Evolutionary conservation across 2,113 vertebrate species (phyloP).

Genomic region (Coracopsis vasa): DNA sequence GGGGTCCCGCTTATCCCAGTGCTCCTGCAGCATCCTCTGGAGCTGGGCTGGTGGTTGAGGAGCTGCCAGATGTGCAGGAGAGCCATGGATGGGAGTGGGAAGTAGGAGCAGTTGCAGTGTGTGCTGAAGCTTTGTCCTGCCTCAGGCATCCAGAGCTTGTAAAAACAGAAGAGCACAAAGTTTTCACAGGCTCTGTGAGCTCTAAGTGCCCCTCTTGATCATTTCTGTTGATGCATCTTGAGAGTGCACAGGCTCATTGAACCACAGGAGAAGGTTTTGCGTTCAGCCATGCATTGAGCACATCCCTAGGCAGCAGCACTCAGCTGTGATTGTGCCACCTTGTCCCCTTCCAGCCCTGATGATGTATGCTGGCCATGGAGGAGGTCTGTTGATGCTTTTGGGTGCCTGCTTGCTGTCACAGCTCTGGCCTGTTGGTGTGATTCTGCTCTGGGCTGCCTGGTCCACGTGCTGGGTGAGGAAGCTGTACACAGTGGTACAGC

Average conservation of each 20-base stretch:
- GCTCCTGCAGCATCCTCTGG: neutral
- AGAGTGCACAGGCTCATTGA: neutral
- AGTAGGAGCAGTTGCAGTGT: neutral
- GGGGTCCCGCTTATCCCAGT: neutral
- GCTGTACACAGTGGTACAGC: neutral
- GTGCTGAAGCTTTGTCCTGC: neutral
- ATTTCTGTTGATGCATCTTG: neutral
- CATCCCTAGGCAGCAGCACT: rapidly evolving
- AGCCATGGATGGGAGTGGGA: neutral
- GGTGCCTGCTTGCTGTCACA: neutral
- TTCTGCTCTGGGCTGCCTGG: neutral
- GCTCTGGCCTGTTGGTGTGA: neutral
- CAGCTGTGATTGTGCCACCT: neutral
- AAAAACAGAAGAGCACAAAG: neutral
- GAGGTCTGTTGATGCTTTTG: neutral
- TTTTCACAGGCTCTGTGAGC: neutral
- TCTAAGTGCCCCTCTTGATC: neutral
- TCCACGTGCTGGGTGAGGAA: neutral
- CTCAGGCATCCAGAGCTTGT: neutral
- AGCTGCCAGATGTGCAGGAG: neutral
- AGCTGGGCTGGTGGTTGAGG: neutral
- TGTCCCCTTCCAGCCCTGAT: neutral
- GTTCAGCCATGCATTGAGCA: rapidly evolving
- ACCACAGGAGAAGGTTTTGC: neutral
- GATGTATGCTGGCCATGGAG: rapidly evolving